Evolutionary conservation across 2,113 vertebrate genomes (phyloP), one percentile per base, ranked within the genome.

Genomic region (Rhynchopsitta pachyrhyncha): DNA sequence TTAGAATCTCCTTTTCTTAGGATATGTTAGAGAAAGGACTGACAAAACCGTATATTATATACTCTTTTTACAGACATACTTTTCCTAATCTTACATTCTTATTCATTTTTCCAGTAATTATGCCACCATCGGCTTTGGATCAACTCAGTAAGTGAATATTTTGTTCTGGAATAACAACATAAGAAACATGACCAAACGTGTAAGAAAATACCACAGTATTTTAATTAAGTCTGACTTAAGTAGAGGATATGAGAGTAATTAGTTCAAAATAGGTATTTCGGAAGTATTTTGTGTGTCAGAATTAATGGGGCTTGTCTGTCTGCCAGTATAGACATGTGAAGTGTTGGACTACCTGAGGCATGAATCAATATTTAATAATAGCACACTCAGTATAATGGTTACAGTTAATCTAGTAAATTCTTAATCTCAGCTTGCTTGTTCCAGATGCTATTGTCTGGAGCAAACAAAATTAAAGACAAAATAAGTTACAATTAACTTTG

Each of bases 91-190:
- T 50, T 66, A 44, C 20, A 14, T 66, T 91, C 67, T 92, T 95
- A 13, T 69, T 98, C 3, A 33, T 97, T 87, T 92, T 95, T 97
- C 70, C 97, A 99, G 99, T 99, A 86, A 99, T 99, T 93, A 99
- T 99, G 99, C 99, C 99, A 4, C 99, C 99, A 5, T 99, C 99
- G 2, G 99, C 99, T 85, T 98, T 99, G 55, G 99, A 99, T 98
- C 99, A 99, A 92, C 99, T 99, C 95, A 99, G 99, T 99, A 98
- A 99, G 99, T 99, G 39, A 37, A 80, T 57, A 28, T 79, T 71
- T 80, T 82, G 28, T 91, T 80, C 66, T 47, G 92, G 22, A 57
- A 28, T 71, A 81, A 28, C 7, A 77, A 10, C 4, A 31, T 52
- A 29, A 75, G 31, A 88, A 82, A 71, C 39, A 33, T 3, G 4